Conservation (phyloP, 2,113 vertebrate species). For the Toxotes jaculatrix region DNA sequence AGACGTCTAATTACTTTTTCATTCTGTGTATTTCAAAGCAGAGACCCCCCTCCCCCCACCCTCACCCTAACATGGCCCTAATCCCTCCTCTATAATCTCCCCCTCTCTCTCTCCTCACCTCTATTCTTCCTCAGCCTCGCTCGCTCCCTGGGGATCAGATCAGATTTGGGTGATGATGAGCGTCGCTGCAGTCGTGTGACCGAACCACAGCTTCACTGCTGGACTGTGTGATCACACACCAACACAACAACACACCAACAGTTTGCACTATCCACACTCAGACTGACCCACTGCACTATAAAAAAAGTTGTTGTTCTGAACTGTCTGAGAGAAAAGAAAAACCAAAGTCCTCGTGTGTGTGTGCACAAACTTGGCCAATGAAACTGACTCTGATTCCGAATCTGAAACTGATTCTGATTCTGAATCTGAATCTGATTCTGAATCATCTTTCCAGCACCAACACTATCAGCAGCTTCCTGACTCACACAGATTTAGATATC, state of each 20-base stretch:
- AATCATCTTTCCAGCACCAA: not conserved
- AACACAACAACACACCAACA: slow-evolving; percentile 1
- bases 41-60: not conserved
- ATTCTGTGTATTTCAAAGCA: slow-evolving; percentile 10
- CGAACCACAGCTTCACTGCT: slow-evolving; percentile 51
- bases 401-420: too few relatives aligned
- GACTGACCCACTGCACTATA: too few relatives aligned
- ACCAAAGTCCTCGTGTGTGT: too few relatives aligned
- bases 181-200: slow-evolving; percentile 58
- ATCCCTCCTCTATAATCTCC: slow-evolving; percentile 37
- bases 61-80: slow-evolving; percentile 22
- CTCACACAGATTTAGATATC: slow-evolving; percentile 62
- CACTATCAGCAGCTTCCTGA: not conserved
- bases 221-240: not conserved
- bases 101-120: slow-evolving; percentile 26
- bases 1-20: slow-evolving; percentile 38
- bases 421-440: too few relatives aligned
- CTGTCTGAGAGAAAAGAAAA: too few relatives aligned
- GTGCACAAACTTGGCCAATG: too few relatives aligned
- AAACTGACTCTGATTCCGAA: too few relatives aligned
- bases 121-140: slow-evolving; percentile 14
- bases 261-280: too few relatives aligned
- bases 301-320: too few relatives aligned
- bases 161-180: slow-evolving; percentile 44
- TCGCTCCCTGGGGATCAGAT: slow-evolving; percentile 45